phyloP scores from a whole-genome alignment of 2,888 invertebrate genomes.

The Caenorhabditis sulstoni region DNA sequence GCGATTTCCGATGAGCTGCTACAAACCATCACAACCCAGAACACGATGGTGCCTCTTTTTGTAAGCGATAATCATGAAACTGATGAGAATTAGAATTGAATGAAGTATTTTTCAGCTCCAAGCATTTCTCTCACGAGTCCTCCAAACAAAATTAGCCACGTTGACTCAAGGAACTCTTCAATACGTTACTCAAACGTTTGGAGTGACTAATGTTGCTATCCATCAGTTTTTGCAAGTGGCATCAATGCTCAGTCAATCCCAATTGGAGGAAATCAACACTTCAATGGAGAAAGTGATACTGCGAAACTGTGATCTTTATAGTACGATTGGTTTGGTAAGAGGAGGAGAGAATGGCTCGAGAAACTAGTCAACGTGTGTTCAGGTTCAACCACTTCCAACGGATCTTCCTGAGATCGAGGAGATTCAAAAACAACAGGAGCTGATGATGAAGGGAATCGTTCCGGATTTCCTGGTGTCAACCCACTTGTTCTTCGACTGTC shows the following conservation, averaged over 20 bases:
- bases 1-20: too few species aligned
- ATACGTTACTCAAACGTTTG: conserved; percentile 14
- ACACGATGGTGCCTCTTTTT: neutral
- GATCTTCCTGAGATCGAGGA: conserved; percentile 13
- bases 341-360: too few species aligned
- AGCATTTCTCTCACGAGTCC: conserved; percentile 29
- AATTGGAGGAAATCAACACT: too few species aligned
- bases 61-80: neutral
- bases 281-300: conserved; percentile 12
- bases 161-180: neutral
- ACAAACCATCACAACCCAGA: neutral
- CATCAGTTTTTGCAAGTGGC: too few species aligned
- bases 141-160: neutral
- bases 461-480: conserved; percentile 23
- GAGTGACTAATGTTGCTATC: conserved; percentile 1
- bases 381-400: conserved; percentile 23
- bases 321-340: neutral
- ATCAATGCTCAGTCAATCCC: too few species aligned
- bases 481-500: neutral
- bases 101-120: conserved; percentile 27
- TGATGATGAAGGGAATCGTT: conserved; percentile 9
- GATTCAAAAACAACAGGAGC: conserved; percentile 35
- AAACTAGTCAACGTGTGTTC: neutral
- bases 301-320: neutral
- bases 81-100: neutral